Conservation (phyloP, 1,140 invertebrate species). For the Drosophila micromelanica region DNA sequence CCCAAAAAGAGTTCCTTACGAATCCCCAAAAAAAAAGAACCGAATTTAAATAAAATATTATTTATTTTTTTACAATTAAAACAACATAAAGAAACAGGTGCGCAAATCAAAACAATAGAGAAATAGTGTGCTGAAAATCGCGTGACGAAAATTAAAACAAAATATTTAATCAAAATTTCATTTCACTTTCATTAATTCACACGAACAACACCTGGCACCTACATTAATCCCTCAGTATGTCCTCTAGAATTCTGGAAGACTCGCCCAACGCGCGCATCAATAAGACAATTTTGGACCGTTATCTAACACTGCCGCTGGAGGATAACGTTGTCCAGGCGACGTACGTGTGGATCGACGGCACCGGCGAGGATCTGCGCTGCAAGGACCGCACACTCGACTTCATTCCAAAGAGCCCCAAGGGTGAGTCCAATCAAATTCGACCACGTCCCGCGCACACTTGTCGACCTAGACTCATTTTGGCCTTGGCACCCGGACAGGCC, state of each 20-base stretch:
- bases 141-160: conserved; percentile 8
- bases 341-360: conserved; percentile 96
- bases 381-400: conserved; percentile 92
- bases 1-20: conserved; percentile 8
- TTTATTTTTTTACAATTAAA: not conserved
- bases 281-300: conserved; percentile 89
- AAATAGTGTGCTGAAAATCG: conserved; percentile 6
- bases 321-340: conserved; percentile 89
- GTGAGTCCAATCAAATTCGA: conserved; percentile 64
- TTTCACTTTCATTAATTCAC: not conserved
- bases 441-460: no score
- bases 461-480: no score
- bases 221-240: conserved; percentile 68
- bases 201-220: not conserved
- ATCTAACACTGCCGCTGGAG: conserved; percentile 89
- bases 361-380: conserved; percentile 90
- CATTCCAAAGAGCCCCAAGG: conserved; percentile 88
- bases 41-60: not conserved
- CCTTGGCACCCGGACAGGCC: not conserved
- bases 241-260: conserved; percentile 80
- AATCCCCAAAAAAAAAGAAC: not conserved
- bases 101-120: conserved; percentile 1
- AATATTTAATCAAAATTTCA: not conserved
- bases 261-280: conserved; percentile 86
- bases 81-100: conserved; percentile 17